Base-by-base conservation (phyloP, 2,113 vertebrate species). In the Oryzias curvinotus region DNA sequence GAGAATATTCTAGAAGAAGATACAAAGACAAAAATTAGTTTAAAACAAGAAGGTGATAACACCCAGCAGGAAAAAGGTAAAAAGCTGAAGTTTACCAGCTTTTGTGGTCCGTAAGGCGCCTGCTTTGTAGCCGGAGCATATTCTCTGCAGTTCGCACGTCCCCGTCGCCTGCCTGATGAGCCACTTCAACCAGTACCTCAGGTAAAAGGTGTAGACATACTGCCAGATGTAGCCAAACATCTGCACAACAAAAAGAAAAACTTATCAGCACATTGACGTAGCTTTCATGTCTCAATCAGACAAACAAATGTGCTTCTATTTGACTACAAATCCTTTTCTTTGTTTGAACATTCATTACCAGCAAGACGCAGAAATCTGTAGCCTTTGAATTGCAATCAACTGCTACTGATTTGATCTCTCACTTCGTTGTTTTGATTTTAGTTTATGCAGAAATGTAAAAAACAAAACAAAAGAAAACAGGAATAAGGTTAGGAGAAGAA, bases 111-210 rank as follows among this genome's bases (percentile, higher is more conserved):
- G 91, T 0, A 62, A 68, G 2, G 94, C 94, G 0, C 96, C 96
- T 3, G 92, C 85, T 73, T 71, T 73, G 55, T 83, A 79, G 43
- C 86, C 71, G 0, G 89, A 91, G 57, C 92, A 91, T 60, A 99
- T 92, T 7, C 97, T 92, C 91, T 98, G 96, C 65, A 99, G 81
- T 80, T 99, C 96, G 84, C 96, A 97, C 44, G 84, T 95, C 42
- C 95, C 90, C 0, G 94, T 96, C 6, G 91, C 78, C 65, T 95
- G 93, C 64, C 95, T 83, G 67, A 95, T 44, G 46, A 98, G 2
- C 96, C 96, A 99, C 87, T 99, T 99, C 74, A 98, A 62, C 93
- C 95, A 98, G 69, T 92, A 95, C 5, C 96, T 91, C 25, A 99
- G 81, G 80, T 93, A 95, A 53, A 88, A 91, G 19, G 90, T 89